Conservation (phyloP, 2,797 vertebrate genomes). For the Melanotaenia pygmaea region DNA sequence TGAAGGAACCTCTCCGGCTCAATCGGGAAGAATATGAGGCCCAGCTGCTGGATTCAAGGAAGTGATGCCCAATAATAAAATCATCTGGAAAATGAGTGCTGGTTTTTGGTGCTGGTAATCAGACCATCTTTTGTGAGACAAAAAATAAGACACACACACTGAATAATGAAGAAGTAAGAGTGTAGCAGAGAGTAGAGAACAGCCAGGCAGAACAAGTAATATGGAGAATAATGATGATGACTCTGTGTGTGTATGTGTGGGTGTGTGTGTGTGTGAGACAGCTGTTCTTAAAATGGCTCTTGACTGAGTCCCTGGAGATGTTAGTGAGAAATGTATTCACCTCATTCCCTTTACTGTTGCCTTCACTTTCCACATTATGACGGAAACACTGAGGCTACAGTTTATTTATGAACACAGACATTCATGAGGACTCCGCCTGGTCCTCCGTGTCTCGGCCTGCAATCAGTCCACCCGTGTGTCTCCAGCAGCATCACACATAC, state of each 20-base stretch:
- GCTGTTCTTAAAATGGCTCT: conserved; percentile 70
- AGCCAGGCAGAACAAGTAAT: conserved; percentile 12
- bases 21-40: not conserved
- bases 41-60: not conserved
- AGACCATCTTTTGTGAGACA: no score
- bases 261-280: conserved; percentile 63
- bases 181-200: conserved; percentile 12
- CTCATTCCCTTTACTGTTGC: conserved; percentile 60
- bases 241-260: conserved; percentile 3
- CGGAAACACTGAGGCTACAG: conserved; percentile 41
- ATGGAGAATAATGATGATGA: conserved; percentile 43
- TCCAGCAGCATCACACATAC: conserved; percentile 35
- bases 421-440: conserved; percentile 10
- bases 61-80: not conserved
- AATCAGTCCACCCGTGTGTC: not conserved
- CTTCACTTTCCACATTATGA: conserved; percentile 51
- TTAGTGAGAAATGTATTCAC: conserved; percentile 66
- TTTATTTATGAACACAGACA: conserved; percentile 45
- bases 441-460: no score
- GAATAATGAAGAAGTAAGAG: not conserved
- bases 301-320: conserved; percentile 48
- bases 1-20: not conserved
- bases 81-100: not conserved
- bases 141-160: not conserved
- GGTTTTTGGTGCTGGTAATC: not conserved